Conservation (phyloP, 2,888 invertebrate species). For the Drosophila paucipuncta region DNA sequence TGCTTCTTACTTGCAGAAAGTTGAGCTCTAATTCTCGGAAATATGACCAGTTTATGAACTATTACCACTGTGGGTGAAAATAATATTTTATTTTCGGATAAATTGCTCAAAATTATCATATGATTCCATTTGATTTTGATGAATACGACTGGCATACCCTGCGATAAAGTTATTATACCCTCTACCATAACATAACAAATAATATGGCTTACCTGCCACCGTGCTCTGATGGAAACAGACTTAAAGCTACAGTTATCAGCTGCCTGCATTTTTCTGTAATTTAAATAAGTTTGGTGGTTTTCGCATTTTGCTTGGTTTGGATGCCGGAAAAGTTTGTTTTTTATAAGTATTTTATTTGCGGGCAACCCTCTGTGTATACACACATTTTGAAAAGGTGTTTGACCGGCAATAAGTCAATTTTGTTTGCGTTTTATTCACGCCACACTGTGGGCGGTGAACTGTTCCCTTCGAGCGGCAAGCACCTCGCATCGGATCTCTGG, state of each 20-base stretch:
- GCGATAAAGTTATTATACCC: conserved; percentile 7
- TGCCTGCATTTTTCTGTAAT: conserved; percentile 67
- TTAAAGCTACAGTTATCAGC: conserved; percentile 69
- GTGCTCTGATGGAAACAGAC: conserved; percentile 17
- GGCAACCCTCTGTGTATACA: conserved; percentile 41
- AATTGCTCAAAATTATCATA: background rate
- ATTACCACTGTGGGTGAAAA: background rate
- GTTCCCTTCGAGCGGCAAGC: conserved; percentile 21
- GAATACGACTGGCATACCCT: background rate
- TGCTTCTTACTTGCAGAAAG: background rate
- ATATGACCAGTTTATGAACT: background rate
- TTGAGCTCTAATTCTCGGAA: background rate
- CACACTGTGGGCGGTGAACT: conserved; percentile 19
- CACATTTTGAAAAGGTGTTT: conserved; percentile 76
- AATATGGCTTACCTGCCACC: conserved; percentile 14
- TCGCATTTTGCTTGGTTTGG: conserved; percentile 33
- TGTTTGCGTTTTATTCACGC: conserved; percentile 78
- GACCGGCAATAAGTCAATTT: conserved; percentile 82
- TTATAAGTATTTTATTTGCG: conserved; percentile 78
- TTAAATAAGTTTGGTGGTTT: conserved; percentile 69
- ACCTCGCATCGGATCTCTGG: conserved; percentile 58
- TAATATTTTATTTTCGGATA: background rate
- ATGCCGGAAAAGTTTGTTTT: conserved; percentile 65
- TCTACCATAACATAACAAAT: conserved; percentile 15
- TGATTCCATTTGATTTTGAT: background rate